A percentile compares a stretch with the other conserved stretches of the same genome.
phyloP scores from a whole-genome alignment of 2,888 invertebrate genomes.

The Drosophila ustulata region DNA sequence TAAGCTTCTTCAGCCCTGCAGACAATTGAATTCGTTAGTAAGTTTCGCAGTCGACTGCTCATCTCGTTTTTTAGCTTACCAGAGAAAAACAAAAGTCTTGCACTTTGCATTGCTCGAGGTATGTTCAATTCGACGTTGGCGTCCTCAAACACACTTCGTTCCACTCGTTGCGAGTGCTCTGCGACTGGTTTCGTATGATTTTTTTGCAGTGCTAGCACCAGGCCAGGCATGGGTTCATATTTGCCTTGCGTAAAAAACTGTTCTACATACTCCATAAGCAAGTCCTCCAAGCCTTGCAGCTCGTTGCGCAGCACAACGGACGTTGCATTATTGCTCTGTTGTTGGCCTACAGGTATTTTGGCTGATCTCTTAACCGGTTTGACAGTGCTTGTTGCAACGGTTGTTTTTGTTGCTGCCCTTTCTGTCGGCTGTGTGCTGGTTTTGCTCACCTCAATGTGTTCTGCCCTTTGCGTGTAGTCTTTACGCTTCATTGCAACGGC shows the following conservation, averaged over 20 bases:
- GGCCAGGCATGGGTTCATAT: slow-evolving; percentile 76
- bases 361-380: slow-evolving; percentile 21
- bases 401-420: slow-evolving; percentile 9
- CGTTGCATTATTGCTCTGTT: slow-evolving; percentile 26
- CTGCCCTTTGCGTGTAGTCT: slow-evolving; percentile 44
- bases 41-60: background rate
- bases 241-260: slow-evolving; percentile 77
- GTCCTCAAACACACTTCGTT: slow-evolving; percentile 85
- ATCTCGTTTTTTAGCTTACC: slow-evolving; percentile 84
- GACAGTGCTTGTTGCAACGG: slow-evolving; percentile 2
- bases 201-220: slow-evolving; percentile 74
- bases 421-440: background rate
- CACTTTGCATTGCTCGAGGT: slow-evolving; percentile 87
- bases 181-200: slow-evolving; percentile 83
- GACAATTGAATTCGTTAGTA: slow-evolving; percentile 85
- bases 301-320: slow-evolving; percentile 59
- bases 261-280: slow-evolving; percentile 78
- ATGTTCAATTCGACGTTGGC: slow-evolving; percentile 87
- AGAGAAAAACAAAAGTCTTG: slow-evolving; percentile 88
- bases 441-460: slow-evolving; percentile 8
- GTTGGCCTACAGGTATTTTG: background rate
- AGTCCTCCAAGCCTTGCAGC: slow-evolving; percentile 72
- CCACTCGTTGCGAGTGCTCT: slow-evolving; percentile 84
- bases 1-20: slow-evolving; percentile 92
- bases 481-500: slow-evolving; percentile 53